Percentiles rank a stretch among this genome's conserved stretches.
These are phyloP conservation scores for Trichopria drosophilae DNA, from an alignment of 2,888 invertebrate genomes.

Conservation along the genomic window DNA sequence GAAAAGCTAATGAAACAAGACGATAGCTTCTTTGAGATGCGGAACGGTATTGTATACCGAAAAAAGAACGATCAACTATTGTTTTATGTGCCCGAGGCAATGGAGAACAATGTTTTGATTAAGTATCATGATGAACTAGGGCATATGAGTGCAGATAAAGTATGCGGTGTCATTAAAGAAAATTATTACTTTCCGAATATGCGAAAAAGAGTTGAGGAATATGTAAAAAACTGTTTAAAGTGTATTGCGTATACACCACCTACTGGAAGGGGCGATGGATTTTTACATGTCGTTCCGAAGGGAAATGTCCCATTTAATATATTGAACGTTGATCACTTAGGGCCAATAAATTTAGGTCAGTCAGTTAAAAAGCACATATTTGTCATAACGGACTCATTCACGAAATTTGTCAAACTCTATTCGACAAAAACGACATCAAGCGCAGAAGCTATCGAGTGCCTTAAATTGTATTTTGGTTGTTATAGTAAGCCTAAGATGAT, in stretches of 20 bases:
- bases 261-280: slow-evolving; percentile 29
- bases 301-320: slow-evolving; percentile 24
- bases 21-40: slow-evolving; percentile 26
- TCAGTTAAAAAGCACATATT: slow-evolving; percentile 20
- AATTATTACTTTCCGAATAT: too few species aligned
- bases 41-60: slow-evolving; percentile 32
- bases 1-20: slow-evolving; percentile 14
- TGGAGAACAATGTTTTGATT: slow-evolving; percentile 27
- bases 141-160: slow-evolving; percentile 28
- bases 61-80: slow-evolving; percentile 24
- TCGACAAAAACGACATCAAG: slow-evolving; percentile 23
- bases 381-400: too few species aligned
- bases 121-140: slow-evolving; percentile 33
- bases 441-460: slow-evolving; percentile 12
- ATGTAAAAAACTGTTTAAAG: slow-evolving; percentile 33
- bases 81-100: slow-evolving; percentile 31
- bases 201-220: slow-evolving; percentile 25
- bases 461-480: slow-evolving; percentile 12
- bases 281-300: slow-evolving; percentile 25
- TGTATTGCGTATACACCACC: slow-evolving; percentile 29
- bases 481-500: slow-evolving; percentile 18
- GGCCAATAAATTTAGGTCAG: slow-evolving; percentile 4
- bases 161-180: too few species aligned
- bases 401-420: slow-evolving; percentile 28
- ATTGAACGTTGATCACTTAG: slow-evolving; percentile 29